These are phyloP conservation scores for Ladona fulva DNA, from an alignment of 1,140 invertebrate species.

Conservation along the genomic window DNA sequence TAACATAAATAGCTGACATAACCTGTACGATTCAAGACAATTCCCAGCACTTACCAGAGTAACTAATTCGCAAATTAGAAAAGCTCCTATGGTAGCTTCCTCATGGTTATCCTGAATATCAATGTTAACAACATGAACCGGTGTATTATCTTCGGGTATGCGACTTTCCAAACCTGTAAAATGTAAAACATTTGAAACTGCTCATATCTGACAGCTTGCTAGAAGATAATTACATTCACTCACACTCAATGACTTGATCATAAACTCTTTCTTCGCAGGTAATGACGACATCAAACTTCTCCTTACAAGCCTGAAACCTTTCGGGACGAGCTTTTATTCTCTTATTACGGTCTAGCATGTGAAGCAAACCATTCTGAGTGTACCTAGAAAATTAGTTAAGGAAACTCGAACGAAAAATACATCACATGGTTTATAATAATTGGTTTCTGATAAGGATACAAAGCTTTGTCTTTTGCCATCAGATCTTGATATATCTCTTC, in stretches of 20 bases:
- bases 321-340: constrained; percentile 92
- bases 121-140: constrained; percentile 96
- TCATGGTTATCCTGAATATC: constrained; percentile 99
- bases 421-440: constrained; percentile 16
- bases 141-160: constrained; percentile 60
- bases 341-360: constrained; percentile 97
- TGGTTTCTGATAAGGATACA: constrained; percentile 53
- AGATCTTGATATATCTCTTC: constrained; percentile 97
- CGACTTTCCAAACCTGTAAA: constrained; percentile 36
- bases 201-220: constrained; percentile 19
- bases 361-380: constrained; percentile 95
- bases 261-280: constrained; percentile 98
- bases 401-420: constrained; percentile 16
- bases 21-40: neutral
- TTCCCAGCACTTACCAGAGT: constrained; percentile 53
- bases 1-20: neutral
- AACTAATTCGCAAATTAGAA: constrained; percentile 92
- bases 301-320: constrained; percentile 81
- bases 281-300: constrained; percentile 94
- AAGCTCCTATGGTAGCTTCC: constrained; percentile 99
- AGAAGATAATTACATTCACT: constrained; percentile 20
- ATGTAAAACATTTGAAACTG: neutral
- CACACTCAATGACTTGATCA: constrained; percentile 75
- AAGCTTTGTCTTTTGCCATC: constrained; percentile 72
- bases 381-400: constrained; percentile 52